A percentile compares a stretch with the other conserved stretches of the same genome.
phyloP scores from a whole-genome alignment of 2,113 vertebrate genomes.

The Prietella phreatophila region DNA sequence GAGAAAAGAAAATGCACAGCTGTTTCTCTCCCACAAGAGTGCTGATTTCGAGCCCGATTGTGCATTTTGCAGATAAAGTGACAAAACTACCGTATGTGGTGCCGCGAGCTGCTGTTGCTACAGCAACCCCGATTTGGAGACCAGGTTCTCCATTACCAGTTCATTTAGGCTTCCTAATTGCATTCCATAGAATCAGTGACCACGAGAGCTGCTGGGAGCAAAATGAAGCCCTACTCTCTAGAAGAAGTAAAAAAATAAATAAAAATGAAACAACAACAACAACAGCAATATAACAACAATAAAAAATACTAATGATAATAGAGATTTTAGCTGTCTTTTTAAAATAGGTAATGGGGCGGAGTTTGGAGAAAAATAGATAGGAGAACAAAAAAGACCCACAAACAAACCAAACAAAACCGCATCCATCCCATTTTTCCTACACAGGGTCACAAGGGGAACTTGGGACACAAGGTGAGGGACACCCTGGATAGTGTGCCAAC shows the following conservation, averaged over 20 bases:
- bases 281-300: not conserved
- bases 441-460: too few relatives aligned
- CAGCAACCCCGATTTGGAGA: conserved; percentile 95
- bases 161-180: conserved; percentile 99
- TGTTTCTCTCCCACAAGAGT: conserved; percentile 87
- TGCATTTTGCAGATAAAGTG: conserved; percentile 99
- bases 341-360: not conserved
- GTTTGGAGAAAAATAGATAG: not conserved
- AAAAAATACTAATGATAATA: not conserved
- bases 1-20: conserved; percentile 59
- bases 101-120: conserved; percentile 96
- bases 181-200: conserved; percentile 98
- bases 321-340: not conserved
- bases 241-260: conserved; percentile 18
- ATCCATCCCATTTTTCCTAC: too few relatives aligned
- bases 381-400: not conserved
- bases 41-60: conserved; percentile 99
- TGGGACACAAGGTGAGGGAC: too few relatives aligned
- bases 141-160: conserved; percentile 99
- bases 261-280: conserved; percentile 26
- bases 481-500: too few relatives aligned
- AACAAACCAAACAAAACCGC: not conserved
- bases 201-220: conserved; percentile 85
- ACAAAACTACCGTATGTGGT: conserved; percentile 98
- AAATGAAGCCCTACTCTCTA: conserved; percentile 35